Base-by-base conservation (phyloP, 2,113 vertebrate species). In the Zootoca vivipara region DNA sequence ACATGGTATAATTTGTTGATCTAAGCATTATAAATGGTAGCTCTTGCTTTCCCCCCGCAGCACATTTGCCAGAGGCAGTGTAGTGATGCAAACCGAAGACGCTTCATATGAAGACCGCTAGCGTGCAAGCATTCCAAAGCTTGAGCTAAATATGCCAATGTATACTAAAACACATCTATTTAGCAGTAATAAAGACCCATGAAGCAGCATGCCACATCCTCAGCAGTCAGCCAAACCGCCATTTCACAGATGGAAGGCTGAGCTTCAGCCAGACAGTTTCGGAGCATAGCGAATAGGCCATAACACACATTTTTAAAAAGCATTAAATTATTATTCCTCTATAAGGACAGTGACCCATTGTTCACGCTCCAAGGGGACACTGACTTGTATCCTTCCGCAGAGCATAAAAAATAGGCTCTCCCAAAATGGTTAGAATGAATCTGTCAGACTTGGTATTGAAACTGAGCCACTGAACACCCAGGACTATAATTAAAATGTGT, bases 211-310 rank as follows among this genome's bases (percentile, higher is more conserved):
- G 92, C 90, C 89, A 81, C 73, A 92, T 96, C 96, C 96, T 96
- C 94, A 91, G 93, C 92, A 90, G 93, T 89, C 93, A 92, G 92
- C 87, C 93, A 94, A 96, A 96, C 92, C 95, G 91, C 91, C 91
- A 96, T 96, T 96, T 97, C 96, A 97, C 94, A 96, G 95, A 96
- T 96, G 94, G 94, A 93, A 95, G 94, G 94, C 96, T 96, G 95
- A 97, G 96, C 96, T 95, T 95, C 92, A 95, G 93, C 91, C 93
- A 95, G 94, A 96, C 1, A 78, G 93, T 94, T 95, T 93, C 92
- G 90, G 78, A 92, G 93, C 82, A 91, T 95, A 95, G 96, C 94
- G 90, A 97, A 95, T 93, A 94, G 93, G 90, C 89, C 93, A 90
- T 93, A 89, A 94, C 90, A 86, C 93, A 90, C 91, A 95, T 95